Evolutionary conservation across 2,797 vertebrate species (phyloP).

Genomic region (Clarias platycephalus): DNA sequence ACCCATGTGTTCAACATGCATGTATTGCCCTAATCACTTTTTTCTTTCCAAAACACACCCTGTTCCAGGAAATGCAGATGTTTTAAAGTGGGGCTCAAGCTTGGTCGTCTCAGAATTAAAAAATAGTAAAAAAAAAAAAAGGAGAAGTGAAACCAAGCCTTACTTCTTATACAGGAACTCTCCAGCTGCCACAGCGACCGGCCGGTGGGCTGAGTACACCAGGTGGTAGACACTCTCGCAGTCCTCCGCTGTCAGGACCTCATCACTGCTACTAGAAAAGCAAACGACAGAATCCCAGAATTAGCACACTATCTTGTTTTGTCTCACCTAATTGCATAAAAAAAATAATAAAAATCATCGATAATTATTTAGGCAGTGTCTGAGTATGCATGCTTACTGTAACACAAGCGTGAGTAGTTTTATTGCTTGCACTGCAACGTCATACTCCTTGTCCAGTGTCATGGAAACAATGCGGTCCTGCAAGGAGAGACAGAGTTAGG

Average conservation of each 20-base stretch:
- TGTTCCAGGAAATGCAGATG: background rate
- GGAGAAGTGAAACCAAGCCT: slow-evolving; percentile 50
- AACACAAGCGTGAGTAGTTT: slow-evolving; percentile 98
- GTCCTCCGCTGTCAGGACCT: slow-evolving; percentile 88
- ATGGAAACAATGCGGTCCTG: slow-evolving; percentile 99
- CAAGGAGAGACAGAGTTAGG: slow-evolving; percentile 22
- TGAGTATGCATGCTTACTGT: slow-evolving; percentile 82
- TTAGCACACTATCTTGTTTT: background rate
- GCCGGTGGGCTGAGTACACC: slow-evolving; percentile 87
- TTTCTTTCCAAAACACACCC: background rate
- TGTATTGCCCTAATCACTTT: background rate
- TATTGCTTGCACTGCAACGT: slow-evolving; percentile 99
- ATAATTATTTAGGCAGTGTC: background rate
- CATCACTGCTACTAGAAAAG: slow-evolving; percentile 77
- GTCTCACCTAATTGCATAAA: background rate
- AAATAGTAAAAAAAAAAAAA: background rate
- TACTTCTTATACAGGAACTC: slow-evolving; percentile 91
- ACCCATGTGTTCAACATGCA: background rate
- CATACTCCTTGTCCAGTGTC: slow-evolving; percentile 99
- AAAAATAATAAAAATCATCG: no score
- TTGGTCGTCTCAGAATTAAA: no score
- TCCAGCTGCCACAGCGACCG: slow-evolving; percentile 84
- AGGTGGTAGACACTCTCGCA: slow-evolving; percentile 90
- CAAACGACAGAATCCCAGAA: slow-evolving; percentile 31
- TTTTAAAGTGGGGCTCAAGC: background rate